Conservation (phyloP, 2,888 invertebrate genomes). For the Drosophila neotestacea region DNA sequence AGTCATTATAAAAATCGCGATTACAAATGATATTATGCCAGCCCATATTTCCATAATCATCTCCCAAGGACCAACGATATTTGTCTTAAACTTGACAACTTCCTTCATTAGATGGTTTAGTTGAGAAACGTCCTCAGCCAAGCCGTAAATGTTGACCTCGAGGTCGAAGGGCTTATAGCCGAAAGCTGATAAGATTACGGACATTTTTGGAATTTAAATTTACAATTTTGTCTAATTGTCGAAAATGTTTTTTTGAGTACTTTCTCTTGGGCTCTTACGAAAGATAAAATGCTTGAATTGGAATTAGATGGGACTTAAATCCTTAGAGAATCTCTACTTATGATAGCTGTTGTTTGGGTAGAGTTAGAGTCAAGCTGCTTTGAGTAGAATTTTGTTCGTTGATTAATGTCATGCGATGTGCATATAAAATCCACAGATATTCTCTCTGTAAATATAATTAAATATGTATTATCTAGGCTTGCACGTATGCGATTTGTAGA, state of each 20-base stretch:
- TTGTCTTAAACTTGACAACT: conserved; percentile 12
- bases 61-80: conserved; percentile 22
- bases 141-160: conserved; percentile 44
- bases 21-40: conserved; percentile 26
- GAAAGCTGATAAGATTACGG: conserved; percentile 15
- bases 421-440: conserved; percentile 2
- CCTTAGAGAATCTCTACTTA: neutral
- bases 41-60: conserved; percentile 14
- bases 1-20: neutral
- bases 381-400: neutral
- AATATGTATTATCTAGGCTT: conserved; percentile 5
- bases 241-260: neutral
- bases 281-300: neutral
- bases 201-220: conserved; percentile 36
- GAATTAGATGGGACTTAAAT: neutral
- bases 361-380: neutral
- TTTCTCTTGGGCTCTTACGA: neutral
- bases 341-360: no score
- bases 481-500: conserved; percentile 4
- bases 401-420: neutral
- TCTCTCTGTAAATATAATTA: neutral
- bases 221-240: neutral
- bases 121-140: conserved; percentile 54
- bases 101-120: conserved; percentile 30
- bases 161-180: conserved; percentile 26